phyloP scores from a whole-genome alignment of 2,113 vertebrate species.

The Tinamus guttatus region DNA sequence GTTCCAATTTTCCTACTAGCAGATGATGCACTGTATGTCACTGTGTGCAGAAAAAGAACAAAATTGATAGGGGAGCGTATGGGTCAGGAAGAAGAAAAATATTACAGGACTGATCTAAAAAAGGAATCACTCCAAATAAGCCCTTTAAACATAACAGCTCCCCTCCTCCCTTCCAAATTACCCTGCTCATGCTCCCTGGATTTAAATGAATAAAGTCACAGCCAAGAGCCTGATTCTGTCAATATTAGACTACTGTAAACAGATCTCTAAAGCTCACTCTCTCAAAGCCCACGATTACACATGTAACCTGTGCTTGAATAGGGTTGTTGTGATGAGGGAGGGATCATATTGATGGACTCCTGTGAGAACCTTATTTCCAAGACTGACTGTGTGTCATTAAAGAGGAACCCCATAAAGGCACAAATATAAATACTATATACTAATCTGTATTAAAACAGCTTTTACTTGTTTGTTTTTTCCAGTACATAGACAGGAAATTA shows the following conservation, averaged over 20 bases:
- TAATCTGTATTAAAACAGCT: neutral
- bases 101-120: neutral
- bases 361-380: neutral
- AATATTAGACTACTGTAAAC: neutral
- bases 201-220: neutral
- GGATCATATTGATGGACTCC: neutral
- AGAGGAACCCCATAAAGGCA: neutral
- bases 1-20: slow-evolving; percentile 54
- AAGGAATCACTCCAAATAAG: neutral
- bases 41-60: neutral
- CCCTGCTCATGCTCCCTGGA: neutral
- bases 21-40: slow-evolving; percentile 38
- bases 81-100: neutral
- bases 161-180: neutral
- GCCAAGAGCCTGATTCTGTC: neutral
- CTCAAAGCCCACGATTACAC: neutral
- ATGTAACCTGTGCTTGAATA: neutral
- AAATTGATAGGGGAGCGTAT: neutral
- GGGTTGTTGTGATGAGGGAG: neutral
- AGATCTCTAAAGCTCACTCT: neutral
- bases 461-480: neutral
- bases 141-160: neutral
- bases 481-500: neutral
- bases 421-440: neutral
- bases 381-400: too few species aligned